Conservation (phyloP, 2,888 invertebrate genomes). For the Scaptomyza reducta region DNA sequence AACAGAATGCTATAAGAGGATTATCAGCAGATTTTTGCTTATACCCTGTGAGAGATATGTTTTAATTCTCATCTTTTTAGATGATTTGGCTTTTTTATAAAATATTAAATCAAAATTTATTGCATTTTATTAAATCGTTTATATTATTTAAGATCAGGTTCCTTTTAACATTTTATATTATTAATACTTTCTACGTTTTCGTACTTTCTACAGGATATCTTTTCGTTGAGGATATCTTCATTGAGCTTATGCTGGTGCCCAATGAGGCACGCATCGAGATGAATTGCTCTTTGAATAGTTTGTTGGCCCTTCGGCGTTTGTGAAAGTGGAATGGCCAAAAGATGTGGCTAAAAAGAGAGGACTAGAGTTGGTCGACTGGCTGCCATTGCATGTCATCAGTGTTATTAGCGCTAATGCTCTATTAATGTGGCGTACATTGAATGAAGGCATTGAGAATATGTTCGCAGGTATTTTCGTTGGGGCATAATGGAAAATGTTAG, state of each 20-base stretch:
- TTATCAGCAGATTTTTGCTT: conserved; percentile 62
- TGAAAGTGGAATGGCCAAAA: background rate
- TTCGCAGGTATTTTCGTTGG: conserved; percentile 2
- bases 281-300: conserved; percentile 60
- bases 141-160: too few species aligned
- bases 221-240: background rate
- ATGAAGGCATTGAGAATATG: conserved; percentile 1
- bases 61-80: too few species aligned
- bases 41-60: background rate
- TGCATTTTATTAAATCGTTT: too few species aligned
- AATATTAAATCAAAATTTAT: too few species aligned
- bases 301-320: background rate
- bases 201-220: background rate
- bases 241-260: conserved; percentile 33
- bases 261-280: conserved; percentile 54
- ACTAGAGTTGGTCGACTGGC: conserved; percentile 6
- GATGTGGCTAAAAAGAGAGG: conserved; percentile 9
- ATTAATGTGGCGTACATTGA: conserved; percentile 50
- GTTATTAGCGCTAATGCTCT: conserved; percentile 66
- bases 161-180: too few species aligned
- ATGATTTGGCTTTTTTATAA: too few species aligned
- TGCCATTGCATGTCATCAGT: conserved; percentile 66
- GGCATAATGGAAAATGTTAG: conserved; percentile 30
- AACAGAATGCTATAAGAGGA: conserved; percentile 65
- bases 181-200: background rate